Conservation (phyloP, 2,888 invertebrate species). For the Melieria crassipennis region DNA sequence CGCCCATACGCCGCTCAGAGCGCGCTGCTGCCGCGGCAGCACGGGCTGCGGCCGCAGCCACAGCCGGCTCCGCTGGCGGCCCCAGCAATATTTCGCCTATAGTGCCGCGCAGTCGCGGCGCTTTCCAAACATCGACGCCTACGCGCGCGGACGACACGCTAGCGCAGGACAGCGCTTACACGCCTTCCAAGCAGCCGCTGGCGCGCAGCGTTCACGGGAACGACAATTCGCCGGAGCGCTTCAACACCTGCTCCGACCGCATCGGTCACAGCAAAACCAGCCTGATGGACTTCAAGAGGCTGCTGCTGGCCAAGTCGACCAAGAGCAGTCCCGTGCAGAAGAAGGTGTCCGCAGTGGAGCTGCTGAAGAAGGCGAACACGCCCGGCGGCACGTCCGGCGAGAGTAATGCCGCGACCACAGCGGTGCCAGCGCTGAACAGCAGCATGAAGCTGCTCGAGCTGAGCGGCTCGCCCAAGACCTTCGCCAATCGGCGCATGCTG, state of each 20-base stretch:
- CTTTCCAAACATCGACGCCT: conserved; percentile 77
- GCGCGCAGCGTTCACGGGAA: conserved; percentile 51
- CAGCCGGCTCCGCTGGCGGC: conserved; percentile 30
- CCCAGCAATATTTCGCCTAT: conserved; percentile 72
- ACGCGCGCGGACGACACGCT: conserved; percentile 40
- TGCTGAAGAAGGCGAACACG: conserved; percentile 71
- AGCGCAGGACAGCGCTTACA: conserved; percentile 37
- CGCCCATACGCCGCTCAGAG: conserved; percentile 62
- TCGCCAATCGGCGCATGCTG: conserved; percentile 72
- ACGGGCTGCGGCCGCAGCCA: conserved; percentile 40
- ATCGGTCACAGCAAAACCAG: conserved; percentile 79
- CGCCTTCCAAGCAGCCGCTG: conserved; percentile 56
- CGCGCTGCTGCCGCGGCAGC: conserved; percentile 46
- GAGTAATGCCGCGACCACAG: conserved; percentile 24
- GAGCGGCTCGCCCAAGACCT: conserved; percentile 77
- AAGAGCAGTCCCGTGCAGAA: conserved; percentile 70
- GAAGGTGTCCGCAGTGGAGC: conserved; percentile 81
- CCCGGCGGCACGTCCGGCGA: conserved; percentile 54
- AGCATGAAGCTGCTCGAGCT: conserved; percentile 75
- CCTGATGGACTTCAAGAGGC: conserved; percentile 83
- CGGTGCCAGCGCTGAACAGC: conserved; percentile 53
- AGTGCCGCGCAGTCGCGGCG: conserved; percentile 71
- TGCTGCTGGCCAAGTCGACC: conserved; percentile 80
- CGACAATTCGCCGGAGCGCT: conserved; percentile 59
- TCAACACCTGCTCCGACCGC: conserved; percentile 72